A percentile compares a stretch with the other conserved stretches of the same genome.
phyloP scores from a whole-genome alignment of 30 jellyfish, hydroid and myxozoan genomes.

The Mastigias papua region DNA sequence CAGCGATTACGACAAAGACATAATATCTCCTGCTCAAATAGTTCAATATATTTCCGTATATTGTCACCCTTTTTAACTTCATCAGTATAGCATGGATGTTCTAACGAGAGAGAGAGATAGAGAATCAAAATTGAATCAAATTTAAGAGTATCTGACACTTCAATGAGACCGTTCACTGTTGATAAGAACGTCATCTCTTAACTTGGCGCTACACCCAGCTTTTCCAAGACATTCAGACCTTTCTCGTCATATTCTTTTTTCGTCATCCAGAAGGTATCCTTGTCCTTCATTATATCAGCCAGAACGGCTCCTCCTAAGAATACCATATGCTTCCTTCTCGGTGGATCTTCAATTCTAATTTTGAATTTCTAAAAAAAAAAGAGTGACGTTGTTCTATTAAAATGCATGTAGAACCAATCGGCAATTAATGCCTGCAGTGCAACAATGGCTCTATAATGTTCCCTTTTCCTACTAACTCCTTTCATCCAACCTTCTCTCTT shows the following conservation, averaged over 20 bases:
- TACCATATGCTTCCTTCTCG: slow-evolving; percentile 99
- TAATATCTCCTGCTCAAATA: neutral
- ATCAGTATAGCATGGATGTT: neutral
- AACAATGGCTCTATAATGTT: too few species aligned
- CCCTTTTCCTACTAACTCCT: too few species aligned
- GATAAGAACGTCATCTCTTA: neutral
- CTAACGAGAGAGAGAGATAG: neutral
- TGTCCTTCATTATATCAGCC: slow-evolving; percentile 98
- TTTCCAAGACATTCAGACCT: slow-evolving; percentile 88
- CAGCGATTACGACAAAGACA: too few species aligned
- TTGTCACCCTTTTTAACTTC: neutral
- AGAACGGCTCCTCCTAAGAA: slow-evolving; percentile 99
- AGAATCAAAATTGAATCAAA: neutral
- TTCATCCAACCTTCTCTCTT: too few species aligned
- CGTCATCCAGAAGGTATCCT: slow-evolving; percentile 97
- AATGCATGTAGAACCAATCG: neutral
- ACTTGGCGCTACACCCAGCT: slow-evolving; percentile 98
- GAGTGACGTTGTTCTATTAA: neutral
- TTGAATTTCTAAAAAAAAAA: slow-evolving; percentile 84
- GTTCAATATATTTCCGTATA: neutral
- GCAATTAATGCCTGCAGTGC: too few species aligned
- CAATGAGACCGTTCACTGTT: neutral
- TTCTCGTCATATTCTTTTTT: slow-evolving; percentile 91
- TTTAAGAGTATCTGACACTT: neutral
- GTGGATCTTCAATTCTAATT: slow-evolving; percentile 99